Conservation (phyloP, 2,797 vertebrate species). For the Emys orbicularis region DNA sequence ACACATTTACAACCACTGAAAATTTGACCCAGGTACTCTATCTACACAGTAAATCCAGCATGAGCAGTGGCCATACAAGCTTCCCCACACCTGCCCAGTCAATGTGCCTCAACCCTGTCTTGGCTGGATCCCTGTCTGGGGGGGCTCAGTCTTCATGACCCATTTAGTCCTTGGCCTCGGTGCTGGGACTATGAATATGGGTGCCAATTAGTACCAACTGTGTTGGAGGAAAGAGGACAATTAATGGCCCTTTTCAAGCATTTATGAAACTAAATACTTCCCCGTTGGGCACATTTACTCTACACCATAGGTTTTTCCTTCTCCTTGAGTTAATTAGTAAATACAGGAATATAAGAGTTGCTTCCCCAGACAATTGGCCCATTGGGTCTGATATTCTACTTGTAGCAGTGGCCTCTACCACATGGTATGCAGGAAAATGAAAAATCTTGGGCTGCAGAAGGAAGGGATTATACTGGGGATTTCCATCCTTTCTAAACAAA, state of each 20-base stretch:
- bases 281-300: neutral
- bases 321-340: neutral
- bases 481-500: neutral
- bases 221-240: neutral
- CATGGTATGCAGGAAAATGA: neutral
- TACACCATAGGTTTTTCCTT: neutral
- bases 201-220: neutral
- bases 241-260: neutral
- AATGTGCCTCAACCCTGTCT: neutral
- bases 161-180: neutral
- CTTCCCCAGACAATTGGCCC: neutral
- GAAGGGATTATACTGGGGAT: neutral
- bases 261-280: neutral
- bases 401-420: neutral
- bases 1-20: neutral
- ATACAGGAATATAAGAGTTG: neutral
- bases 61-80: neutral
- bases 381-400: neutral
- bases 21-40: neutral
- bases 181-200: neutral
- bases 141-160: neutral
- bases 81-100: neutral
- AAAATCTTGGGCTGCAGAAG: neutral
- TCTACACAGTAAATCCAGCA: neutral
- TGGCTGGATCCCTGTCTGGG: neutral